Percentiles rank a stretch among this genome's conserved stretches.
Conservation (phyloP, 2,113 vertebrate species). For the Lepisosteus oculatus region DNA sequence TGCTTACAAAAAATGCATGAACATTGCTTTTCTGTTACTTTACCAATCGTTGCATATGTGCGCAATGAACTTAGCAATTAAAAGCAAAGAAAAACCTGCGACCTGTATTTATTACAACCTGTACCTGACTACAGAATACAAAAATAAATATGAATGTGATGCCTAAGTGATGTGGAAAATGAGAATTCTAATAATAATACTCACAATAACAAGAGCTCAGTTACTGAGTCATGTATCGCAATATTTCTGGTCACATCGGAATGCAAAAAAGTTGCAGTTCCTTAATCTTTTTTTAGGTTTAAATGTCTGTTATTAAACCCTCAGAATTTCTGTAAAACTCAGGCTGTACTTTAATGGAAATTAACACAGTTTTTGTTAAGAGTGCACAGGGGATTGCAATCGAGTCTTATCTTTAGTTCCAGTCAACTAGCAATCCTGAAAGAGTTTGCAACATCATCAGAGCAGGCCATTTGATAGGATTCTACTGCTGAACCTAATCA, state of each 20-base stretch:
- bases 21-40: no score
- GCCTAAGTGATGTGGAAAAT: no score
- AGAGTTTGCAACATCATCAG: constrained; percentile 97
- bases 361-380: constrained; percentile 75
- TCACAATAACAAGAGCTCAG: neutral
- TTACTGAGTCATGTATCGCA: neutral
- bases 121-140: no score
- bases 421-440: constrained; percentile 94
- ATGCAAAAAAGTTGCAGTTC: neutral
- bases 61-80: no score
- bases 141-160: no score
- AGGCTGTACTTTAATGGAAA: constrained; percentile 74
- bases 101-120: no score
- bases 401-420: constrained; percentile 87
- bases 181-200: no score
- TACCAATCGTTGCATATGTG: no score
- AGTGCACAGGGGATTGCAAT: constrained; percentile 76
- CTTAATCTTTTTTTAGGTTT: constrained; percentile 20
- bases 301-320: constrained; percentile 61
- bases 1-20: no score
- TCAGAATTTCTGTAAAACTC: constrained; percentile 57
- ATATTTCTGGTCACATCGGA: neutral
- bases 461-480: constrained; percentile 93
- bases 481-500: constrained; percentile 95
- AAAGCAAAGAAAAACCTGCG: no score